Evolutionary conservation across 1,140 invertebrate genomes (phyloP), one percentile per base, ranked within the genome.

Genomic region (Frieseomelitta varia): DNA sequence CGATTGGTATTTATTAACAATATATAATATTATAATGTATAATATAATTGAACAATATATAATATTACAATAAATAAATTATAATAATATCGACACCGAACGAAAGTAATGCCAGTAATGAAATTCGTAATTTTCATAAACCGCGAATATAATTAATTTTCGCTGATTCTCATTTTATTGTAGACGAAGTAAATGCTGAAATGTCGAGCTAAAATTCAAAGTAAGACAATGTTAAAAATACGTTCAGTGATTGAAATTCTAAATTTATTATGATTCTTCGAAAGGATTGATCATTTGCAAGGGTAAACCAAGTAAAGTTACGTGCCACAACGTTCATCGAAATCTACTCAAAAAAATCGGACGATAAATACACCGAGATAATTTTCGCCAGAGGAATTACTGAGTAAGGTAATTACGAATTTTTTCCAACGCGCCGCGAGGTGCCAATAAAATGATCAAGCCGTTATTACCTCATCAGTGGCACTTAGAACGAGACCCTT

Each of bases 381-480:
- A 39, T 39, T 68, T 39, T 39, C 19, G 14, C 21, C 2, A 47
- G 39, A 24, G n/a, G 8, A 10, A 47, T 47, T 47, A n/a, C 4
- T 2, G n/a, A 2, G n/a, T n/a, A n/a, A n/a, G 15, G 8, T 39
- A 55, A 68, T 30, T n/a, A 63, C n/a, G 55, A 39, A 55, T 87
- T 89, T 73, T n/a, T 68, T 77, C 6, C 39, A 30, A 47, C 30
- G 30, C 56, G 11, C 24, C 14, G 24, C 30, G 30, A 80, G 79
- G 65, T 73, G 78, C n/a, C 77, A 79, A 84, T 73, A 65, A 84
- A 84, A 84, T 84, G 51, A 71, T 84, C 68, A 79, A 39, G 68
- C 68, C 67, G 83, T 84, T 84, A 79, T 80, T 74, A 79, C 76
- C 58, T 79, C 78, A 67, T 84, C 77, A 80, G 69, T 72, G 58